Evolutionary conservation across 2,113 vertebrate genomes (phyloP).

Genomic region (Coracopsis vasa): DNA sequence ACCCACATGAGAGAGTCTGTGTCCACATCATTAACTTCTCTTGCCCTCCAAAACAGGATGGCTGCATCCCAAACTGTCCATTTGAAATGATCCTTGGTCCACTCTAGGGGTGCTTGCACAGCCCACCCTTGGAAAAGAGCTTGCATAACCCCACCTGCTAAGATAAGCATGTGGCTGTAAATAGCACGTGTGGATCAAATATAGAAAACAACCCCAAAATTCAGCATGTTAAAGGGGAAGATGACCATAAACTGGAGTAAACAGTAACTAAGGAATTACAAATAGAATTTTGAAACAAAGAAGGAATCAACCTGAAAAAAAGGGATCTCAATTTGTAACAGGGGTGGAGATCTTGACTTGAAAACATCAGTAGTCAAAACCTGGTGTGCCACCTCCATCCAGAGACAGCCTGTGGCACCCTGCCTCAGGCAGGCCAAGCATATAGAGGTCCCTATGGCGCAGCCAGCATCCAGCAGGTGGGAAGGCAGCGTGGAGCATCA

Average conservation of each 20-base stretch:
- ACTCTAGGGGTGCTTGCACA: background rate
- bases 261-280: background rate
- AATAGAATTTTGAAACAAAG: background rate
- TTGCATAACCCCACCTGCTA: background rate
- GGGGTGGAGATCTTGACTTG: fast-evolving
- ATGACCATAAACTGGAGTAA: background rate
- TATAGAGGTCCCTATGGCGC: fast-evolving
- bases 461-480: background rate
- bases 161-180: background rate
- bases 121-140: background rate
- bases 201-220: background rate
- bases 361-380: background rate
- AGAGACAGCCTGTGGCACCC: background rate
- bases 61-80: background rate
- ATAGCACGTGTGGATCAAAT: background rate
- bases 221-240: background rate
- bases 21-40: background rate
- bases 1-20: background rate
- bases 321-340: background rate
- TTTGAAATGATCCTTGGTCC: background rate
- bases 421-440: background rate
- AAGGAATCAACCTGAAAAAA: background rate
- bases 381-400: too few species aligned
- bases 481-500: background rate
- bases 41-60: background rate